Evolutionary conservation across 2,797 vertebrate genomes (phyloP), one percentile per base, ranked within the genome.

Genomic region (Distichodus sexfasciatus): DNA sequence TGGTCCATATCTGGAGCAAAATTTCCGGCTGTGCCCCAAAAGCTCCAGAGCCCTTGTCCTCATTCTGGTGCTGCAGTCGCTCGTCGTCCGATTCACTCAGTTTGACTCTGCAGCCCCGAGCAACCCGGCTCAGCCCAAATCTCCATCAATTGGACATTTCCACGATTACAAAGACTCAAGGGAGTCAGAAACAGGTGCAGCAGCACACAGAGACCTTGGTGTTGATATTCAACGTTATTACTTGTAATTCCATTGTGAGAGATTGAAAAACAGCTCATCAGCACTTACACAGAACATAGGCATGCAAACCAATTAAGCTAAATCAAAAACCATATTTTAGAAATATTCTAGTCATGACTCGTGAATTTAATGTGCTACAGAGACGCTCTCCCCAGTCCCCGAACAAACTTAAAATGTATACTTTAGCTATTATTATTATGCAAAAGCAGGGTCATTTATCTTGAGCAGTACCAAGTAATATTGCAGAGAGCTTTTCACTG

Each of bases 41-140:
- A 80, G 80, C 82, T 83, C 86, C 66, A 86, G 85, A 66, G 79
- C 84, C 83, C 85, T 78, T 86, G 87, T 70, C 88, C 87, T 88
- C 82, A 83, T 88, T 91, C 77, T 83, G 26, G 65, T 60, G 75
- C 79, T 79, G 82, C 79, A 83, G 66, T 61, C 63, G 31, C 6
- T 28, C 64, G 1, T 24, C 29, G 17, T 44, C 15, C 41, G 24
- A 58, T 81, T 79, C 81, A 43, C 14, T 33, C 55, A 26, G 36
- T 53, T n/a, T n/a, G n/a, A n/a, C n/a, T n/a, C n/a, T n/a, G n/a
- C n/a, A n/a, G n/a, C n/a, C n/a, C n/a, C n/a, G 14, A 6, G 24
- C 40, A 46, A 31, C 17, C 35, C 40, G 48, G 41, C n/a, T n/a
- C 44, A 51, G 14, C 6, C 46, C 35, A 28, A 31, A 48, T 58